These are phyloP conservation scores for Artemia sp. DNA, from an alignment of 2,888 invertebrate genomes.

Conservation along the genomic window DNA sequence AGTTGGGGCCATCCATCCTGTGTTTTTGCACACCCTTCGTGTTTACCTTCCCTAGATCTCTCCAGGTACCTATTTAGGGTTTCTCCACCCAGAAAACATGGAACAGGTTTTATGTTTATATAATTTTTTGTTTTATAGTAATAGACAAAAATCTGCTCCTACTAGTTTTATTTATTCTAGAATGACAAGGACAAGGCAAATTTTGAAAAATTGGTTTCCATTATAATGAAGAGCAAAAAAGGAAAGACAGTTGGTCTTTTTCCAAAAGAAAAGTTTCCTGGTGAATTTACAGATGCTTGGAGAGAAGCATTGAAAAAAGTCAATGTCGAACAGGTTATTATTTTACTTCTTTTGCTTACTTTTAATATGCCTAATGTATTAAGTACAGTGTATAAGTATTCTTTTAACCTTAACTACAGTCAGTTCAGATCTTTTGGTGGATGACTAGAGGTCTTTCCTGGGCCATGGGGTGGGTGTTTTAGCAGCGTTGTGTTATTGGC, in stretches of 20 bases:
- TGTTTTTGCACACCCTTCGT: too few relatives aligned
- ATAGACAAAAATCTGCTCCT: neutral
- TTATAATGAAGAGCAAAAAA: slow-evolving; percentile 68
- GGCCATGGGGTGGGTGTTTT: too few relatives aligned
- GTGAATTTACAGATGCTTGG: slow-evolving; percentile 86
- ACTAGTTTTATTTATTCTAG: slow-evolving; percentile 34
- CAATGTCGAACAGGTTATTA: slow-evolving; percentile 51
- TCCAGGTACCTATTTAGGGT: neutral
- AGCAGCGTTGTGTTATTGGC: too few relatives aligned
- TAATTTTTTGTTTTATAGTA: neutral
- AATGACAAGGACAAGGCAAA: slow-evolving; percentile 76
- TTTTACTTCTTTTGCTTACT: too few relatives aligned
- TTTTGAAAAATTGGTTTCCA: slow-evolving; percentile 49
- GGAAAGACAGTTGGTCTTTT: slow-evolving; percentile 80
- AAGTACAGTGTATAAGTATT: too few relatives aligned
- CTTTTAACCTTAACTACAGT: too few relatives aligned
- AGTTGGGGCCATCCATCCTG: too few relatives aligned
- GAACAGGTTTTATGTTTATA: neutral
- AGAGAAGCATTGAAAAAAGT: slow-evolving; percentile 54
- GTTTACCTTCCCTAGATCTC: too few relatives aligned
- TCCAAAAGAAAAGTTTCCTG: slow-evolving; percentile 78
- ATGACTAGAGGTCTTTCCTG: too few relatives aligned
- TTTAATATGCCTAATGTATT: too few relatives aligned
- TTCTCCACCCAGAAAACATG: slow-evolving; percentile 21
- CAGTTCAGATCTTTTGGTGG: too few relatives aligned